phyloP scores from a whole-genome alignment of 2,797 vertebrate genomes.

The Sebastes taczanowskii region DNA sequence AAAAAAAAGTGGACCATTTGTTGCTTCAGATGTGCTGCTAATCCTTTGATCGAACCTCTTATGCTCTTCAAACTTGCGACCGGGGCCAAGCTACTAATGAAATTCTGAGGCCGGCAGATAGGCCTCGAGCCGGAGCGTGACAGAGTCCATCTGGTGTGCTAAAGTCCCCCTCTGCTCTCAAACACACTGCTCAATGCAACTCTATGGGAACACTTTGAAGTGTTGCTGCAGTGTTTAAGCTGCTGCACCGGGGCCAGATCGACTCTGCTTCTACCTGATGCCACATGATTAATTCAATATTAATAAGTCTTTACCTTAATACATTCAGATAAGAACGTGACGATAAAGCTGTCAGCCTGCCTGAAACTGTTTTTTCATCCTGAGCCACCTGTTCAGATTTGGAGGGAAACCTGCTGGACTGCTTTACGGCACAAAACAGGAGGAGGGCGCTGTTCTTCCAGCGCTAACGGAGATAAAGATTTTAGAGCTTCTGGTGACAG shows the following conservation, averaged over 20 bases:
- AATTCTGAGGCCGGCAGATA: slow-evolving; percentile 83
- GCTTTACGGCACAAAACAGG: slow-evolving; percentile 39
- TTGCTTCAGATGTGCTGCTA: slow-evolving; percentile 83
- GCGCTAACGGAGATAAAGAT: slow-evolving; percentile 29
- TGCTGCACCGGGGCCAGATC: slow-evolving; percentile 40
- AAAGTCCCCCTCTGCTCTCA: slow-evolving; percentile 75
- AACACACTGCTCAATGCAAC: slow-evolving; percentile 65
- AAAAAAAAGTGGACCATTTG: slow-evolving; percentile 72
- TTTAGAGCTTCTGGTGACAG: slow-evolving; percentile 53
- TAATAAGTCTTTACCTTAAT: slow-evolving; percentile 7
- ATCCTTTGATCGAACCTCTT: slow-evolving; percentile 80
- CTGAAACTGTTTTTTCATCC: slow-evolving; percentile 43
- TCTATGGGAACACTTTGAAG: slow-evolving; percentile 65
- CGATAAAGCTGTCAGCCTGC: slow-evolving; percentile 30
- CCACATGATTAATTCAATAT: slow-evolving; percentile 28
- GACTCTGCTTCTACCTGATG: slow-evolving; percentile 59
- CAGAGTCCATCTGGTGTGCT: slow-evolving; percentile 83
- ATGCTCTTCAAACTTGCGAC: slow-evolving; percentile 76
- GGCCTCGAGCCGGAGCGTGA: slow-evolving; percentile 81
- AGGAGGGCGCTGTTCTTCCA: slow-evolving; percentile 64
- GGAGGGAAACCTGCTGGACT: slow-evolving; percentile 60
- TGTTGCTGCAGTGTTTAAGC: slow-evolving; percentile 49
- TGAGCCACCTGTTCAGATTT: slow-evolving; percentile 70
- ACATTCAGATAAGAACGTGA: not conserved
- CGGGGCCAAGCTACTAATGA: slow-evolving; percentile 83